These are phyloP conservation scores for Hoplostethus mediterraneus DNA, from an alignment of 2,797 vertebrate genomes.

Conservation along the genomic window DNA sequence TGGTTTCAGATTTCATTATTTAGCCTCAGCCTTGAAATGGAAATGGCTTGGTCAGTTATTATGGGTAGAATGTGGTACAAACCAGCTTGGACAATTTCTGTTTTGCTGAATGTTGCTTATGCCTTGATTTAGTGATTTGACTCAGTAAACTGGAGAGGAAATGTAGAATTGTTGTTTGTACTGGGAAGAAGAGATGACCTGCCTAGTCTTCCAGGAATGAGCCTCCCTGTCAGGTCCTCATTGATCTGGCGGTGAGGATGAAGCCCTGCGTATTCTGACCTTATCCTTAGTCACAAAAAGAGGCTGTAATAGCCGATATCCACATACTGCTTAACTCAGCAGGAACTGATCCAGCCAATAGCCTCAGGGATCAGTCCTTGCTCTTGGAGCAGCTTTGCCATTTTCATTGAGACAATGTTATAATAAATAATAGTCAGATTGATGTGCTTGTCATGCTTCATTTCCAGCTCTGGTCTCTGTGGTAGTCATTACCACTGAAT, in stretches of 20 bases:
- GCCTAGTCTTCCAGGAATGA: conserved; percentile 44
- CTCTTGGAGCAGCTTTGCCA: conserved; percentile 6
- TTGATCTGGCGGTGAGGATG: conserved; percentile 51
- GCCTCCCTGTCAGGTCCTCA: conserved; percentile 5
- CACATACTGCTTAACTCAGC: conserved; percentile 32
- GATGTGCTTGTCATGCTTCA: background rate
- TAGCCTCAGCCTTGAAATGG: conserved; percentile 1
- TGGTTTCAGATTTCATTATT: conserved; percentile 5
- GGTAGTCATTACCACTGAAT: background rate
- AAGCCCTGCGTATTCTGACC: conserved; percentile 33
- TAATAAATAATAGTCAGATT: background rate
- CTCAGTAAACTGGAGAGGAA: background rate
- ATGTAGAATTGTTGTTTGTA: conserved; percentile 6
- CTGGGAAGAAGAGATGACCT: conserved; percentile 15
- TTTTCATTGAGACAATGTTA: conserved; percentile 34
- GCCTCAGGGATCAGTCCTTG: background rate
- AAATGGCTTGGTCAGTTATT: background rate
- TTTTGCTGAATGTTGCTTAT: background rate
- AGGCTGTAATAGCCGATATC: conserved; percentile 17
- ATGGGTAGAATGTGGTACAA: background rate
- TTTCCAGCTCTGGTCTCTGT: background rate
- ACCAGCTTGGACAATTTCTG: background rate
- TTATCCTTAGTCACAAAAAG: conserved; percentile 35
- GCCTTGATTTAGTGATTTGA: background rate
- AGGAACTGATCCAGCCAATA: conserved; percentile 25